phyloP scores from a whole-genome alignment of 2,888 invertebrate species.

The Ichneumon xanthorius region DNA sequence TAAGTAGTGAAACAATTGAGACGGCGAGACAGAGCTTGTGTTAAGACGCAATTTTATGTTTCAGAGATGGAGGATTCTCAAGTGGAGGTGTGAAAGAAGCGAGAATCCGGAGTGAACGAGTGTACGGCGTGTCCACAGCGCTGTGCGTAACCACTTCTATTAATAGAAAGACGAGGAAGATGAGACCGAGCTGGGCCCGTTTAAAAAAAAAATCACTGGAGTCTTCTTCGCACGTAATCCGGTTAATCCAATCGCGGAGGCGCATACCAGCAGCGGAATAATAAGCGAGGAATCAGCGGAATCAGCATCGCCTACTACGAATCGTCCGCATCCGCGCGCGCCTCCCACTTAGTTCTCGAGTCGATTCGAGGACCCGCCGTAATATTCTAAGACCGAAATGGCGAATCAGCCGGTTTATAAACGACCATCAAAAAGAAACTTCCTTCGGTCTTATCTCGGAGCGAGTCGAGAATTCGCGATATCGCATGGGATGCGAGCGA shows the following conservation, averaged over 20 bases:
- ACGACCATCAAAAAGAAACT: conserved; percentile 63
- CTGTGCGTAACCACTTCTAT: conserved; percentile 10
- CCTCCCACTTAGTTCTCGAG: conserved; percentile 58
- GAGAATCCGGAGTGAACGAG: background rate
- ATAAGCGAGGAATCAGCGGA: conserved; percentile 12
- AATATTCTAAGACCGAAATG: conserved; percentile 50
- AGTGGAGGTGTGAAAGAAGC: conserved; percentile 4
- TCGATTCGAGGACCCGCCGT: conserved; percentile 17
- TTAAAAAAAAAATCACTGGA: conserved; percentile 35
- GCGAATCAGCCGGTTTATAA: conserved; percentile 65
- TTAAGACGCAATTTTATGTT: conserved; percentile 13
- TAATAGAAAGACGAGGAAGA: conserved; percentile 24
- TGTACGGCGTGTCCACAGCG: background rate
- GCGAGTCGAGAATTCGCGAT: conserved; percentile 53
- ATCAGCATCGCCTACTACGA: conserved; percentile 52
- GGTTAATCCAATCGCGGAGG: conserved; percentile 60
- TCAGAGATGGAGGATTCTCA: conserved; percentile 1
- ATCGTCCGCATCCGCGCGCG: conserved; percentile 57
- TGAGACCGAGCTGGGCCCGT: background rate
- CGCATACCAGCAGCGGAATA: conserved; percentile 38
- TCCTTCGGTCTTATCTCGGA: conserved; percentile 61
- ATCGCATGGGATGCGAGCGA: conserved; percentile 30
- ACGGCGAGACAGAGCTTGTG: background rate
- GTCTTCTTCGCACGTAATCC: conserved; percentile 57
- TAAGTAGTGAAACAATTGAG: background rate